phyloP scores from a whole-genome alignment of 1,140 invertebrate genomes.

The Nephotettix cincticeps region DNA sequence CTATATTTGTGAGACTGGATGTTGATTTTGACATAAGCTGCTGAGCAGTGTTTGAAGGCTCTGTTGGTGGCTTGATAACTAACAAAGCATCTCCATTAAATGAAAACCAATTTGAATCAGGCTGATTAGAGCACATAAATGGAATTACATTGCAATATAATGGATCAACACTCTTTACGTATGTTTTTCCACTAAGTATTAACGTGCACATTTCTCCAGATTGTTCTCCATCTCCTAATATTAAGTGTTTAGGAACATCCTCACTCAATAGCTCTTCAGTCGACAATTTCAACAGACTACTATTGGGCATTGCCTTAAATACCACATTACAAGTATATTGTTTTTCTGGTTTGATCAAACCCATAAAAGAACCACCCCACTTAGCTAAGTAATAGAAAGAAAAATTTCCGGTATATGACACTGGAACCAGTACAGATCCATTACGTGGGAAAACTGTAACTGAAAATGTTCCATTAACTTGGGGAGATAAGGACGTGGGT shows the following conservation, averaged over 20 bases:
- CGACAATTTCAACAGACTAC: too few species aligned
- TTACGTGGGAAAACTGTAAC: conserved; percentile 1
- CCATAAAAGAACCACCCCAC: conserved; percentile 4
- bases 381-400: conserved; percentile 3
- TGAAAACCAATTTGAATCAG: conserved; percentile 14
- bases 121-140: conserved; percentile 29
- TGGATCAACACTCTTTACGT: neutral
- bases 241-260: neutral
- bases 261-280: neutral
- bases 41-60: neutral
- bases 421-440: neutral
- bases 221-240: neutral
- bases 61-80: conserved; percentile 25
- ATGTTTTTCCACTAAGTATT: conserved; percentile 25
- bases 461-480: conserved; percentile 17
- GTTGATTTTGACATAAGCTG: neutral
- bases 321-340: conserved; percentile 14
- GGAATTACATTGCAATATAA: conserved; percentile 33
- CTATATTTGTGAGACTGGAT: neutral
- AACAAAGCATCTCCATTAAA: conserved; percentile 31
- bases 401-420: conserved; percentile 15
- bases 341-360: neutral
- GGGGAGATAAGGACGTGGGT: neutral
- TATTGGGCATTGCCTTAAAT: conserved; percentile 11
- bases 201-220: conserved; percentile 22